Percentiles rank a stretch among this genome's conserved stretches.
Evolutionary conservation across 2,888 invertebrate species (phyloP).

Genomic region (Mimas tiliae): DNA sequence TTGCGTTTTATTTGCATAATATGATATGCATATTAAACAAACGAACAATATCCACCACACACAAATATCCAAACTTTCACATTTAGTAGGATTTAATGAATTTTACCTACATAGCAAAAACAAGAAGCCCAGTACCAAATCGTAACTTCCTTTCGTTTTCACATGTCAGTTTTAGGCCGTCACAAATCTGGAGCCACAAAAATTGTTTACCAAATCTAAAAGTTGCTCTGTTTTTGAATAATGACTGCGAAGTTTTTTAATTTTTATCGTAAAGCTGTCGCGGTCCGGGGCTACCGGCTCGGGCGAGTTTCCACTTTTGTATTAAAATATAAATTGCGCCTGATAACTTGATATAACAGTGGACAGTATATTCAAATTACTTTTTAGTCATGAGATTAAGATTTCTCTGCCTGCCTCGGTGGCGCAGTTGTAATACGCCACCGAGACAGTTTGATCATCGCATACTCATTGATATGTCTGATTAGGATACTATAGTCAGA

Average conservation of each 20-base stretch:
- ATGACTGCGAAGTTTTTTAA: conserved; percentile 43
- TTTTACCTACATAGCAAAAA: no score
- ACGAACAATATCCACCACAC: no score
- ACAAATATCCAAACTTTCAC: no score
- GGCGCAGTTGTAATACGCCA: no score
- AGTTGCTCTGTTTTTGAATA: conserved; percentile 37
- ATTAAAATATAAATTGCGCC: conserved; percentile 33
- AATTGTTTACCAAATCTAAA: conserved; percentile 17
- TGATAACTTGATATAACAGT: conserved; percentile 29
- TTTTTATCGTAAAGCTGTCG: conserved; percentile 34
- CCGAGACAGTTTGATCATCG: no score
- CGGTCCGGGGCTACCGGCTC: conserved; percentile 1
- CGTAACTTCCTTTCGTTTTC: neutral
- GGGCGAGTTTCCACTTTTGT: conserved; percentile 24
- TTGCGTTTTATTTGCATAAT: no score
- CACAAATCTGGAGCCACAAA: neutral
- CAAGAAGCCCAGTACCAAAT: no score
- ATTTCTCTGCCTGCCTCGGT: no score
- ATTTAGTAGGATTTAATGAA: no score
- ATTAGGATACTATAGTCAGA: no score
- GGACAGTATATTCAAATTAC: conserved; percentile 20
- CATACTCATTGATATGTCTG: no score
- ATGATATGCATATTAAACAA: no score
- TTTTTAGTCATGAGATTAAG: conserved; percentile 7
- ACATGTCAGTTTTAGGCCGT: neutral